Conservation (phyloP, 2,797 vertebrate genomes). For the Schizothorax lantsangensis region DNA sequence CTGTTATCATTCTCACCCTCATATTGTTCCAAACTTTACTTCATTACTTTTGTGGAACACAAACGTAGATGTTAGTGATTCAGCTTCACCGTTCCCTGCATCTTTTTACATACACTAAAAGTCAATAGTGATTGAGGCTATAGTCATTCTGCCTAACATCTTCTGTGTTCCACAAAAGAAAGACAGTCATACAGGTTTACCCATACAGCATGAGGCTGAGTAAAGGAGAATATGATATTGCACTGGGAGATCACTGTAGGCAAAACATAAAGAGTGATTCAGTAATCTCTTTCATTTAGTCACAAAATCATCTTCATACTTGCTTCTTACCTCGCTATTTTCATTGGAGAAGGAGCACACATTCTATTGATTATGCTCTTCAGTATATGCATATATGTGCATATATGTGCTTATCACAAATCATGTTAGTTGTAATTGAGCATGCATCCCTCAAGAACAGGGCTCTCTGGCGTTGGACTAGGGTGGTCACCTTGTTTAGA, state of each 20-base stretch:
- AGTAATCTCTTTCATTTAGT: constrained; percentile 1
- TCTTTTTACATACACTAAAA: not conserved
- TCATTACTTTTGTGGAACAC: not conserved
- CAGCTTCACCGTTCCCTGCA: not conserved
- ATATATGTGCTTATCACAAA: not conserved
- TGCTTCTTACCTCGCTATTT: not conserved
- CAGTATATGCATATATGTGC: not conserved
- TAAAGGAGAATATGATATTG: not conserved
- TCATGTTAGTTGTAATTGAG: constrained; percentile 4
- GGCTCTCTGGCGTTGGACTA: constrained; percentile 23
- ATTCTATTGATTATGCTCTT: not conserved
- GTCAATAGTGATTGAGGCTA: not conserved
- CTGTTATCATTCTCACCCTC: not conserved
- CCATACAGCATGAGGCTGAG: not conserved
- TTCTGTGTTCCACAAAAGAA: not conserved
- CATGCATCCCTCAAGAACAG: constrained; percentile 13
- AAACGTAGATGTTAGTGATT: too few species aligned
- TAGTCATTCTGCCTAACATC: not conserved
- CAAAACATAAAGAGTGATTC: not conserved
- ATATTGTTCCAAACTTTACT: not conserved
- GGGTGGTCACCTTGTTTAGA: constrained; percentile 56
- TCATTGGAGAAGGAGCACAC: not conserved
- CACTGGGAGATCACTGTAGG: not conserved
- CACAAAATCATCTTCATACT: not conserved
- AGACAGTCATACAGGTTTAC: not conserved